Conservation (phyloP, 2,888 invertebrate genomes). For the Drosophila demipolita region DNA sequence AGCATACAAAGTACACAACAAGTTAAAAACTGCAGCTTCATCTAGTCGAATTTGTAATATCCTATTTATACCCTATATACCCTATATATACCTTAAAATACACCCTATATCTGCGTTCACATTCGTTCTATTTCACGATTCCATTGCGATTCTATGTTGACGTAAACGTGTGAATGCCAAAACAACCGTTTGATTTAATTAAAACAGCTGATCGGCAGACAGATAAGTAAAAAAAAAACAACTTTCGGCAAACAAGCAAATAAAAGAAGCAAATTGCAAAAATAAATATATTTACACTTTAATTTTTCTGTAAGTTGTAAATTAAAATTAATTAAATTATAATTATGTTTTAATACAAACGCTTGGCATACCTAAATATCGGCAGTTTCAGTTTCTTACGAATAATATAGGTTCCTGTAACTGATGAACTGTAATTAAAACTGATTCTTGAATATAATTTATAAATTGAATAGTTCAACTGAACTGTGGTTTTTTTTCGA, state of each 20-base stretch:
- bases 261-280: too few relatives aligned
- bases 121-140: too few relatives aligned
- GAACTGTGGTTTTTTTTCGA: neutral
- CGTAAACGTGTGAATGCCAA: too few relatives aligned
- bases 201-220: too few relatives aligned
- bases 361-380: neutral
- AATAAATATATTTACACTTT: neutral
- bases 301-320: neutral
- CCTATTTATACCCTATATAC: neutral
- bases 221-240: neutral
- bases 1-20: neutral
- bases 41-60: neutral
- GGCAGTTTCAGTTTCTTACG: too few relatives aligned
- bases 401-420: neutral
- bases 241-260: neutral
- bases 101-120: neutral
- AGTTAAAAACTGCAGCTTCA: neutral
- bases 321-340: neutral
- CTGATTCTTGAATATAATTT: neutral
- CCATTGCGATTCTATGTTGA: too few relatives aligned
- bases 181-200: too few relatives aligned
- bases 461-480: neutral
- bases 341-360: too few relatives aligned
- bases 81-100: too few relatives aligned
- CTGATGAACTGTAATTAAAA: neutral